Base-by-base conservation (phyloP, 2,888 invertebrate genomes). In the Drosophila melanosoma region DNA sequence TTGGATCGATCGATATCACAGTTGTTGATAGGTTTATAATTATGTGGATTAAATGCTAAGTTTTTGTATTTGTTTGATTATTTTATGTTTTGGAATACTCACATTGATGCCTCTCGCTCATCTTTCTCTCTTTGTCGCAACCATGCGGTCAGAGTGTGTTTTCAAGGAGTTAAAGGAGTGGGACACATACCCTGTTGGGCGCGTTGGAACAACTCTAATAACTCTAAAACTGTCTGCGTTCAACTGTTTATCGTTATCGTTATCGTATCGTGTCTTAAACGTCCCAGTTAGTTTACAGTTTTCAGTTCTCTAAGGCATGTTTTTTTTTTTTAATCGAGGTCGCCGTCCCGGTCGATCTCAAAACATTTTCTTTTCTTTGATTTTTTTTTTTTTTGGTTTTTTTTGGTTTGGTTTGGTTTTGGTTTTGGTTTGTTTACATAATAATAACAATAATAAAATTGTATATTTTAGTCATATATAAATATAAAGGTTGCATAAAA, bases 361-460 rank as follows among this genome's bases (percentile, higher is more conserved):
- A 67, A 62, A 74, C 78, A 65, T 57, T 79, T 76, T 80, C 69
- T 72, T 72, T 71, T 74, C 15, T 15, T 45, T 38, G 1, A 1
- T 79, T 76, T 78, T 74, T 57, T 53, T 64, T 60, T 54, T 36
- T 54, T 72, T 62, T 69, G 17, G 3, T n/a, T 23, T 23, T 23
- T 23, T 51, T 56, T 36, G 29, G 5, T n/a, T 40, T 45, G 45
- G 45, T 45, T 56, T 29, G 29, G 38, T 53, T 35, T 54, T 56
- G 36, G 38, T 56, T 57, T 57, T 57, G 57, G 40, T 57, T 71
- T 68, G 58, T 89, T 83, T 87, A 82, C 86, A 88, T 84, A 86
- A 87, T 83, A 91, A 91, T 82, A 91, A 90, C 81, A 92, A 91
- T 87, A 90, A 91, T 91, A 92, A 92, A 91, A 91, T 92, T 91